Evolutionary conservation across 1,140 invertebrate species (phyloP), one percentile per base, ranked within the genome.

Genomic region (Drosophila kepulauana): DNA sequence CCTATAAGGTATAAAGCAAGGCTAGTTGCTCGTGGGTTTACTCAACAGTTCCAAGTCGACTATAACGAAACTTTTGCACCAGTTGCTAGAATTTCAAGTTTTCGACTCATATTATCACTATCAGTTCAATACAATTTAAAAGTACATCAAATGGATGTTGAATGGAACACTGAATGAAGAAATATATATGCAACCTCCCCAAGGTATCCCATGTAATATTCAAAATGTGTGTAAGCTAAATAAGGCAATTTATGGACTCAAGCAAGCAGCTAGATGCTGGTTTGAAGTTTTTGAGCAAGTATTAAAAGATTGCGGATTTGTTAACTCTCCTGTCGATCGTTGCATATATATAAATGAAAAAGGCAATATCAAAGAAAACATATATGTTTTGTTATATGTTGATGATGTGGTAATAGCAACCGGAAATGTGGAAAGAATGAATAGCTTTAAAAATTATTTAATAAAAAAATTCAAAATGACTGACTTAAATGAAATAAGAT

Each of bases 81-180:
- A 20, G 20, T 20, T 13, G n/a, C 41, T n/a, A n/a, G 41, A 43
- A 43, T 43, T 43, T 43, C n/a, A 43, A 43, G n/a, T 3, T 48
- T 48, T 20, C 46, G 46, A 48, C 16, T 48, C n/a, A 7, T 48
- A 8, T 8, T 48, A 20, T 48, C 46, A 20, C 2, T 48, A 7
- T 5, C 46, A 20, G 6, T 20, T 7, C 46, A 48, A 20, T 48
- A 48, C 6, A 20, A 20, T 20, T 48, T 48, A 1, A 48, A 48
- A 48, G 46, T 52, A n/a, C 49, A 65, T 3, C 91, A 93, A 10
- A 67, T 93, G 45, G 92, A 93, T 78, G 80, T 65, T 93, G 28
- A 88, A 93, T 77, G 91, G 92, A 41, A 56, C 81, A 1, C 65
- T 93, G 15, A 71, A 93, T 5, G 90, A 93, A 75, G 79, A 87